Evolutionary conservation across 2,113 vertebrate species (phyloP).

Genomic region (Cercopithecus mona): DNA sequence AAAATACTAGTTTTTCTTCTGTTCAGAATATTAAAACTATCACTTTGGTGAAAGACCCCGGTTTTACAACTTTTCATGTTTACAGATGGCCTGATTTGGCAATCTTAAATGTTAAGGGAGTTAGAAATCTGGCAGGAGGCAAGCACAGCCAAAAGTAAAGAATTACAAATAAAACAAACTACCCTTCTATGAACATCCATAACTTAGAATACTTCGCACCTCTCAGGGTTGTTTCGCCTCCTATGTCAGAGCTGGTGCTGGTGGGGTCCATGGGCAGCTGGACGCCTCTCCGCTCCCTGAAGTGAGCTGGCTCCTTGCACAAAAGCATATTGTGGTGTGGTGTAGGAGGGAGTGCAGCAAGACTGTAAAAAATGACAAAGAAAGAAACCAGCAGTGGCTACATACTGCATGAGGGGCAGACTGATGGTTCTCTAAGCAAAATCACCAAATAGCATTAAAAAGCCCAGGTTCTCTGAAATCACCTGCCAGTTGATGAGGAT

Average conservation of each 20-base stretch:
- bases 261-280: not conserved
- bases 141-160: conserved; percentile 82
- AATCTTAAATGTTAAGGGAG: conserved; percentile 80
- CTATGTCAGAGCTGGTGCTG: conserved; percentile 48
- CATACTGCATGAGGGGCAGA: not conserved
- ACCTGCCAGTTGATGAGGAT: not conserved
- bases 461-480: not conserved
- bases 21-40: conserved; percentile 63
- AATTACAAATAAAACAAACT: conserved; percentile 74
- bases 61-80: conserved; percentile 78
- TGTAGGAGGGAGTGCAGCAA: not conserved
- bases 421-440: not conserved
- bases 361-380: not conserved
- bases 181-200: conserved; percentile 56
- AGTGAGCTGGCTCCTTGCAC: not conserved
- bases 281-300: not conserved
- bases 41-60: conserved; percentile 75
- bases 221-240: conserved; percentile 30
- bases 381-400: not conserved
- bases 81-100: conserved; percentile 88
- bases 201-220: conserved; percentile 57
- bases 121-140: conserved; percentile 83
- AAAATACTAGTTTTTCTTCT: conserved; percentile 56
- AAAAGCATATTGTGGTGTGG: not conserved
- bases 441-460: not conserved